Base-by-base conservation (phyloP, 2,888 invertebrate genomes). In the Melinopterus prodromus region DNA sequence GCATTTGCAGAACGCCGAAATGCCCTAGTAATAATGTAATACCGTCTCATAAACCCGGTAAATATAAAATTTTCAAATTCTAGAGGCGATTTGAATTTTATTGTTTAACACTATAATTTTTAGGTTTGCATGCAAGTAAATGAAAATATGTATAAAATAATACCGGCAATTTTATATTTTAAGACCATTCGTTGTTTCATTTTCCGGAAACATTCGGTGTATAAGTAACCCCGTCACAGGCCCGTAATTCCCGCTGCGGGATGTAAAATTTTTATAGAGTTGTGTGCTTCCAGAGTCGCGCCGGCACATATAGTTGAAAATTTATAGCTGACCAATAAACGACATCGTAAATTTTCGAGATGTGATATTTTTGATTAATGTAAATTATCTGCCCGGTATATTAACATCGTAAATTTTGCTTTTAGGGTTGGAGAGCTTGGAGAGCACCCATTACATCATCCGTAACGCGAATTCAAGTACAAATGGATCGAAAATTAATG, bases 391-490 rank as follows among this genome's bases (percentile, higher is more conserved):
- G n/a, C 37, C 9, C 36, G 35, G 35, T 37, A 74, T 74, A 74
- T 74, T 74, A 74, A 74, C 74, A 74, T 74, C 74, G 74, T 74
- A 74, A 74, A 74, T 74, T 74, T 53, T 74, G 37, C 74, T 74
- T 74, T 74, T 35, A 37, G 74, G 26, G 71, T 26, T 35, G 74
- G 37, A 53, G 3, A 53, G 53, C 53, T 53, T 12, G 36, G 74
- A n/a, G 35, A n/a, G 74, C 36, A n/a, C 74, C 12, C 35, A 36
- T 74, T 74, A 74, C 53, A 26, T 26, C 53, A 7, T 9, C 53
- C 53, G 9, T 9, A 53, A 53, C 53, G 53, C 53, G 53, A 53
- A 53, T 53, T 53, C 53, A 53, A 53, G 53, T 53, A 53, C 53
- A 53, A 53, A 53, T 53, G 53, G 53, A 7, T 53, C 53, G 53